Evolutionary conservation across 2,888 invertebrate genomes (phyloP).

Genomic region (Idaea aversata): DNA sequence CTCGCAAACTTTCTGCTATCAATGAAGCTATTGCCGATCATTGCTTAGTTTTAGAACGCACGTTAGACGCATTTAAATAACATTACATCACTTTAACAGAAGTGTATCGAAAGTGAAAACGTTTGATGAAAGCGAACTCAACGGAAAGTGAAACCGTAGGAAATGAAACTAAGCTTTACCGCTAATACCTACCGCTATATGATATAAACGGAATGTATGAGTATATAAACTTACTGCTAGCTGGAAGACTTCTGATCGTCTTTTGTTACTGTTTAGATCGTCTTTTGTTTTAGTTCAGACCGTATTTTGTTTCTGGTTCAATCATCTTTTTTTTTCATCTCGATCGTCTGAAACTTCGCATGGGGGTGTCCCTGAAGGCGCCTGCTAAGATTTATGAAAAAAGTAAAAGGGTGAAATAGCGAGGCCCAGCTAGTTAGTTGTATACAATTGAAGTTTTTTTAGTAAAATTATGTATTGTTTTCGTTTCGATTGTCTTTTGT

Average conservation of each 20-base stretch:
- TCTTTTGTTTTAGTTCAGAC: too few species aligned
- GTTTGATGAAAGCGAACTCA: conserved; percentile 24
- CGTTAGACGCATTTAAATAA: conserved; percentile 2
- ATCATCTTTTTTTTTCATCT: too few species aligned
- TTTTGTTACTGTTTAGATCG: too few species aligned
- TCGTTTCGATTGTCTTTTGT: too few species aligned
- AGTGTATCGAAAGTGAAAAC: conserved; percentile 34
- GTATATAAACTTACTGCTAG: background rate
- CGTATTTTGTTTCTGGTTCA: too few species aligned
- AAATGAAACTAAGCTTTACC: conserved; percentile 28
- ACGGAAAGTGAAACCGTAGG: conserved; percentile 31
- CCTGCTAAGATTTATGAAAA: too few species aligned
- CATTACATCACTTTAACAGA: conserved; percentile 6
- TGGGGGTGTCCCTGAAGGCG: too few species aligned
- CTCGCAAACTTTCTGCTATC: background rate
- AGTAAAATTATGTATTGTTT: too few species aligned
- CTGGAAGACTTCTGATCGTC: background rate
- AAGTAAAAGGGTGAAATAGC: too few species aligned
- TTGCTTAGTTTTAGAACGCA: conserved; percentile 2
- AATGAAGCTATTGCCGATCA: background rate
- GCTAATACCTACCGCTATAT: background rate
- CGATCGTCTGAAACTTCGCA: too few species aligned
- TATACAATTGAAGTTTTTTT: too few species aligned
- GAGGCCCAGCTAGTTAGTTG: too few species aligned
- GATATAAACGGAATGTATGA: conserved; percentile 3